A percentile compares a stretch with the other conserved stretches of the same genome.
Conservation (phyloP, 2,888 invertebrate species). For the Erebia ligea region DNA sequence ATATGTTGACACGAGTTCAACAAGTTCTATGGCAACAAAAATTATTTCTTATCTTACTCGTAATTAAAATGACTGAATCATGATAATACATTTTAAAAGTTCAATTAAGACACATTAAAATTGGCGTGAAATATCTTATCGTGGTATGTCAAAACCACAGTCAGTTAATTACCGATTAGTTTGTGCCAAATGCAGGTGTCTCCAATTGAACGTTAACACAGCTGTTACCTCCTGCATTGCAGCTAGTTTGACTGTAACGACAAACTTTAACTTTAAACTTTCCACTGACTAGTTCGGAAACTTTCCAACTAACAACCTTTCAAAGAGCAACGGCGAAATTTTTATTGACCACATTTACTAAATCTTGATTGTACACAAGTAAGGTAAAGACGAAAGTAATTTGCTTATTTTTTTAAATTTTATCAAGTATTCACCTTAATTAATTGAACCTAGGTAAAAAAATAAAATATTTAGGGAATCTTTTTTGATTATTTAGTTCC, state of each 20-base stretch:
- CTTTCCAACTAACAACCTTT: constrained; percentile 10
- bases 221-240: constrained; percentile 32
- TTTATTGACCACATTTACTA: too few relatives aligned
- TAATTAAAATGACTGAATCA: background rate
- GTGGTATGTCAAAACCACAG: constrained; percentile 24
- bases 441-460: too few relatives aligned
- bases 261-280: constrained; percentile 13
- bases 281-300: constrained; percentile 2
- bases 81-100: background rate
- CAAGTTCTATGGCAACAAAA: background rate
- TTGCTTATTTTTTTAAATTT: too few relatives aligned
- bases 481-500: too few relatives aligned
- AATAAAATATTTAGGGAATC: too few relatives aligned
- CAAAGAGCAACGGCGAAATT: too few relatives aligned
- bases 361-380: too few relatives aligned
- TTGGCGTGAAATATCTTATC: constrained; percentile 16
- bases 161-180: constrained; percentile 37
- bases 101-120: constrained; percentile 5
- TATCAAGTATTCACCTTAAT: too few relatives aligned
- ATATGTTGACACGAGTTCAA: too few relatives aligned
- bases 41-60: background rate
- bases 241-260: constrained; percentile 21
- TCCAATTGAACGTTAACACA: constrained; percentile 31
- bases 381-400: too few relatives aligned
- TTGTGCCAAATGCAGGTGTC: constrained; percentile 37